phyloP scores from a whole-genome alignment of 1,140 invertebrate species.

The Drosophila ambigua region DNA sequence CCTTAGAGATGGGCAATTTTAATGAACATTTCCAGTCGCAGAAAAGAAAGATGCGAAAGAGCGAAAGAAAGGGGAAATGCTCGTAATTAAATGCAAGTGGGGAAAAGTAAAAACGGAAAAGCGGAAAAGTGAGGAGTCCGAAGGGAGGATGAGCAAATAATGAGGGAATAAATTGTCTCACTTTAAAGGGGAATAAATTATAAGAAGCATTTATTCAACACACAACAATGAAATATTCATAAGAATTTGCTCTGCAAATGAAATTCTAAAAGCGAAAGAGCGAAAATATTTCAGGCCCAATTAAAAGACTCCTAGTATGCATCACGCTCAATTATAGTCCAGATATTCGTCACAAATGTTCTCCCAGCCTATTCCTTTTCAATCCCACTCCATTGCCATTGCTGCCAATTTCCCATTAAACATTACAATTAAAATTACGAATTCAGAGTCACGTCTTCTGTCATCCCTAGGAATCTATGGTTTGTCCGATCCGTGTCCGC shows the following conservation, averaged over 20 bases:
- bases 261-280: no score
- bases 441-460: constrained; percentile 20
- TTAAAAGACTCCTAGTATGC: no score
- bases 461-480: constrained; percentile 55
- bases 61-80: constrained; percentile 25
- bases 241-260: no score
- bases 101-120: constrained; percentile 45
- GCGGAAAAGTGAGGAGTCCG: constrained; percentile 17
- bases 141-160: constrained; percentile 43
- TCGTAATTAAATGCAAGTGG: constrained; percentile 47
- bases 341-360: not conserved
- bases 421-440: constrained; percentile 15
- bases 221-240: not conserved
- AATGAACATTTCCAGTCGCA: constrained; percentile 40
- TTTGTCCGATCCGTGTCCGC: constrained; percentile 28
- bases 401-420: not conserved
- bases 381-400: not conserved
- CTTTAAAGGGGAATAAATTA: constrained; percentile 42
- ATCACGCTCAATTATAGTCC: no score
- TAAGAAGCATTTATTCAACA: constrained; percentile 31
- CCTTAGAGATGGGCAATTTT: constrained; percentile 68
- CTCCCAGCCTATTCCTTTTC: not conserved
- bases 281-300: no score
- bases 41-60: constrained; percentile 8
- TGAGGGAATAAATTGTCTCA: constrained; percentile 43